A percentile compares a stretch with the other conserved stretches of the same genome.
Conservation (phyloP, 2,113 vertebrate genomes). For the Argyrosomus japonicus region DNA sequence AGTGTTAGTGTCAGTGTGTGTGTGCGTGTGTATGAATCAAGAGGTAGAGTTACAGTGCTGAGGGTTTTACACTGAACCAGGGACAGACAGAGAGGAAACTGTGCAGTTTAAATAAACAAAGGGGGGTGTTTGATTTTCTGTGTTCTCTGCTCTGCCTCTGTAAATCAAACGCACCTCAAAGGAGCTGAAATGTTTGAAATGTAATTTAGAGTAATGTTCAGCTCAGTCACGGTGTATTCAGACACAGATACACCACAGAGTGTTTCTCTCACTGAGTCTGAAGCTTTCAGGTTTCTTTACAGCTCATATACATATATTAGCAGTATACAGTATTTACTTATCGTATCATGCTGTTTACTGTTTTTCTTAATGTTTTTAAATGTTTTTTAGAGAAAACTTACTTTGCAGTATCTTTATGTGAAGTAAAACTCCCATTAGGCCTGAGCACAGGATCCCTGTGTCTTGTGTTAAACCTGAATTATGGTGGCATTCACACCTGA, state of each 20-base stretch:
- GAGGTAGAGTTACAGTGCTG: conserved; percentile 32
- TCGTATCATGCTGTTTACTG: background rate
- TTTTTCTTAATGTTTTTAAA: too few relatives aligned
- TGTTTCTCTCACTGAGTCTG: conserved; percentile 1
- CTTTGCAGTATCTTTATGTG: background rate
- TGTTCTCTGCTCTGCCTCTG: conserved; percentile 27
- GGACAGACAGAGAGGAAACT: conserved; percentile 41
- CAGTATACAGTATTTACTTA: background rate
- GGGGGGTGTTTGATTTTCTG: conserved; percentile 40
- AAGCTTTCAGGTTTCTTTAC: conserved; percentile 1
- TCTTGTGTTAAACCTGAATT: background rate
- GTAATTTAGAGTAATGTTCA: conserved; percentile 33
- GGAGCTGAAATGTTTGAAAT: conserved; percentile 54
- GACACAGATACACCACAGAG: background rate
- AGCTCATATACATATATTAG: background rate
- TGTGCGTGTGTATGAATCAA: conserved; percentile 32
- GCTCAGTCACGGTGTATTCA: background rate
- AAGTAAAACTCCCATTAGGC: background rate
- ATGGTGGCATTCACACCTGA: too few relatives aligned
- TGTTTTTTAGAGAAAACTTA: background rate
- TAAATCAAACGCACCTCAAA: conserved; percentile 58
- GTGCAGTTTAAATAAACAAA: conserved; percentile 52
- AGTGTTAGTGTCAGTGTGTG: conserved; percentile 11
- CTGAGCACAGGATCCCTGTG: too few relatives aligned
- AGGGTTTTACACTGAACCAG: conserved; percentile 23